Evolutionary conservation across 2,797 vertebrate genomes (phyloP).

Genomic region (Manis javanica): DNA sequence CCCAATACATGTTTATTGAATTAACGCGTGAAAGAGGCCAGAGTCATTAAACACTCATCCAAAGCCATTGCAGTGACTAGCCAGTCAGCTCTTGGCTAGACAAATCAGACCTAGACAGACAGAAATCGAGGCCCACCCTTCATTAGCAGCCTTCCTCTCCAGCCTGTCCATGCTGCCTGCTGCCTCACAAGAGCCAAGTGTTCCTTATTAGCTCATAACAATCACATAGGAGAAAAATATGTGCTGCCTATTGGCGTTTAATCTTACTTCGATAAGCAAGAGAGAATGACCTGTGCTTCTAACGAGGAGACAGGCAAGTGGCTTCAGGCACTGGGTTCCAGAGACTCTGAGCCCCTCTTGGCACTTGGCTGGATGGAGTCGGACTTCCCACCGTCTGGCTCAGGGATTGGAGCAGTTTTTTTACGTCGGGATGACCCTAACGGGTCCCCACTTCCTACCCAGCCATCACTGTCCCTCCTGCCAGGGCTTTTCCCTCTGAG

Average conservation of each 20-base stretch:
- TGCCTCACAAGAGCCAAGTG: background rate
- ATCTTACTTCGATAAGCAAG: background rate
- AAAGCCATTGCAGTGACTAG: background rate
- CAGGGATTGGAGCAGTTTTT: background rate
- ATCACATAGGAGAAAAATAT: background rate
- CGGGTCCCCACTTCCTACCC: accelerated
- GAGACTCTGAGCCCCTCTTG: background rate
- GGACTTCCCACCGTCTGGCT: background rate
- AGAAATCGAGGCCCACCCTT: background rate
- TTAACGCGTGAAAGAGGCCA: background rate
- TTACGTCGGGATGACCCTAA: accelerated
- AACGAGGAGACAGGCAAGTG: background rate
- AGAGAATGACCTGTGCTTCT: background rate
- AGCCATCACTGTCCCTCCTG: no score
- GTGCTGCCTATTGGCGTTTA: background rate
- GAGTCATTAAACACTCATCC: background rate
- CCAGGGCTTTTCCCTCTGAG: background rate
- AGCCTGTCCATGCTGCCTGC: background rate
- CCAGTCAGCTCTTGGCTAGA: background rate
- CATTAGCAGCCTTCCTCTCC: background rate
- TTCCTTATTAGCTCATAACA: background rate
- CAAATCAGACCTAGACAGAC: background rate
- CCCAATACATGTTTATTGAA: background rate
- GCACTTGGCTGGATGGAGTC: no score
- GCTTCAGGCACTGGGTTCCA: background rate